phyloP scores from a whole-genome alignment of 2,113 vertebrate species.

The Forbesichthys papilliferus region DNA sequence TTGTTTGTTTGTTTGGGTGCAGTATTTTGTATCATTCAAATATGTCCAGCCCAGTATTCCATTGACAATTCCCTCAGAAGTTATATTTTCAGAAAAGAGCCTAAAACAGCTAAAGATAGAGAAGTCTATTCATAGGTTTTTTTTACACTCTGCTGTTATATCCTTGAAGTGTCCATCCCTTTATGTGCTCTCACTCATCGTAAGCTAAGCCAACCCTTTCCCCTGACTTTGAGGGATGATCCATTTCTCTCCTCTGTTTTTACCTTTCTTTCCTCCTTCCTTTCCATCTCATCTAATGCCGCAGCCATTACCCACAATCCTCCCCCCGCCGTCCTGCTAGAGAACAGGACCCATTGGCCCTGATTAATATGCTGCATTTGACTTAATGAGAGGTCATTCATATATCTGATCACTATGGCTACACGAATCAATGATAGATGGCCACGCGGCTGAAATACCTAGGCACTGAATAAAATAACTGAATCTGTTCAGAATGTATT shows the following conservation, averaged over 20 bases:
- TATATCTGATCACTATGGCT: constrained; percentile 72
- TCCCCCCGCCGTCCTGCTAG: constrained; percentile 54
- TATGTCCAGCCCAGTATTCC: neutral
- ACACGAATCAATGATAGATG: constrained; percentile 74
- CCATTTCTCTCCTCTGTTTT: constrained; percentile 57
- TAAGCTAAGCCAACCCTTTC: constrained; percentile 22
- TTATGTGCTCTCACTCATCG: constrained; percentile 21
- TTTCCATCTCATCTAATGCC: constrained; percentile 69
- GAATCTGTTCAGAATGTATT: constrained; percentile 55
- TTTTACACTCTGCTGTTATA: constrained; percentile 27
- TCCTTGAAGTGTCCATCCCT: constrained; percentile 9
- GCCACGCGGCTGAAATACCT: constrained; percentile 64
- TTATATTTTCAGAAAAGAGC: too few species aligned
- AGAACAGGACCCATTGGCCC: constrained; percentile 63
- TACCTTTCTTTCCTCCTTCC: constrained; percentile 53
- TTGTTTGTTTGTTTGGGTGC: too few species aligned
- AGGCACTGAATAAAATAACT: constrained; percentile 26
- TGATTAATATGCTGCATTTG: constrained; percentile 73
- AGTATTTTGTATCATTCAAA: too few species aligned
- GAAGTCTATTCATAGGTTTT: neutral
- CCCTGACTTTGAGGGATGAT: constrained; percentile 45
- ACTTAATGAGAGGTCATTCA: constrained; percentile 76
- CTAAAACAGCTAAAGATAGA: constrained; percentile 20
- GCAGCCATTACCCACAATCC: constrained; percentile 63
- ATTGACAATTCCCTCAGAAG: neutral